A percentile compares a stretch with the other conserved stretches of the same genome.
phyloP scores from a whole-genome alignment of 2,113 vertebrate species.

The Marmota monax region DNA sequence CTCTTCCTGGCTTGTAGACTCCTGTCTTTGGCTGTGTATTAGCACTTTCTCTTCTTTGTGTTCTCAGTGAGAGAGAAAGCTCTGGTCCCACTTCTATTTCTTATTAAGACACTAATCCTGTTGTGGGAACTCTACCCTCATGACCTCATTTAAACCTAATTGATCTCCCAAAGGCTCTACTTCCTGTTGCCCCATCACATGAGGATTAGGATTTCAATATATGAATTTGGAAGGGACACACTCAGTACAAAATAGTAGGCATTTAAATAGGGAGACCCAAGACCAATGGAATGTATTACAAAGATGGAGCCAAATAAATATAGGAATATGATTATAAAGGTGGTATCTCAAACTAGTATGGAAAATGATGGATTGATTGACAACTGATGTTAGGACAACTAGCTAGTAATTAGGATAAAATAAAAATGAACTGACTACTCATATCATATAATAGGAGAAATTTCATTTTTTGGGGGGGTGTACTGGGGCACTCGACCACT shows the following conservation, averaged over 20 bases:
- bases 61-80: neutral
- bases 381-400: neutral
- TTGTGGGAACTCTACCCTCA: neutral
- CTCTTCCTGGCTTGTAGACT: neutral
- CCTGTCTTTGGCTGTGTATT: neutral
- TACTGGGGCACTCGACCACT: too few relatives aligned
- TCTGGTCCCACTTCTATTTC: neutral
- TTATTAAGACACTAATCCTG: neutral
- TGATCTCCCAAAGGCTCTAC: neutral
- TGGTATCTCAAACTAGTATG: neutral
- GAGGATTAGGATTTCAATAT: neutral
- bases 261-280: conserved; percentile 46
- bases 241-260: neutral
- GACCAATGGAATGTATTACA: conserved; percentile 21
- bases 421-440: conserved; percentile 17
- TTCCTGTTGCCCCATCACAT: neutral
- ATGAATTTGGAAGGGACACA: neutral
- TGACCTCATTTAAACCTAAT: neutral
- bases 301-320: neutral
- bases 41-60: neutral
- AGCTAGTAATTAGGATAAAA: neutral
- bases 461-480: too few relatives aligned
- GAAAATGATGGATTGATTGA: neutral
- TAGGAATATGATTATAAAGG: neutral
- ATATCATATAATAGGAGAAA: neutral